Evolutionary conservation across 2,113 vertebrate genomes (phyloP).

Genomic region (Ameiurus melas): DNA sequence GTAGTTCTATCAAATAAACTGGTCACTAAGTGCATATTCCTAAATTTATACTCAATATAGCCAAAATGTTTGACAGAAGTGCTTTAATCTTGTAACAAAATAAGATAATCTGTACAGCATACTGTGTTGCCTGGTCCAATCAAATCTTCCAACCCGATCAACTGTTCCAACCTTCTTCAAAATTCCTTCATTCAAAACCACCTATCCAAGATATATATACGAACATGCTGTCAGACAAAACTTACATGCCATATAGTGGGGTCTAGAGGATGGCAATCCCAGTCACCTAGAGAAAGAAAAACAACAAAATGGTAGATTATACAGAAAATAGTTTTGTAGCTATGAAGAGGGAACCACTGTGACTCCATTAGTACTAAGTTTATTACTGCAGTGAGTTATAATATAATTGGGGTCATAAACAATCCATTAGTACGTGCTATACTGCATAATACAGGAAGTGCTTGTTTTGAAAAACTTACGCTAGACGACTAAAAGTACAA

Average conservation of each 20-base stretch:
- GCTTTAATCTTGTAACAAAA: neutral
- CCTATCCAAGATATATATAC: neutral
- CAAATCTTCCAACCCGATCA: neutral
- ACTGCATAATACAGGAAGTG: neutral
- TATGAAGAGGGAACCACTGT: neutral
- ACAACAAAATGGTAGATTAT: neutral
- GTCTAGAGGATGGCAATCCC: slow-evolving; percentile 97
- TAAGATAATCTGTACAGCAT: neutral
- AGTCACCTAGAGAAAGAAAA: slow-evolving; percentile 79
- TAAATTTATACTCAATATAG: neutral
- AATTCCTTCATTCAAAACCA: neutral
- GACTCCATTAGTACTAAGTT: neutral
- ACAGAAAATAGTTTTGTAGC: neutral
- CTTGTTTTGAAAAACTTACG: neutral
- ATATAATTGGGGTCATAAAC: neutral
- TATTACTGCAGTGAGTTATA: neutral
- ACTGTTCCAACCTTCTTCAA: neutral
- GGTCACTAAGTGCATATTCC: neutral
- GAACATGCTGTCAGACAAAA: slow-evolving; percentile 41
- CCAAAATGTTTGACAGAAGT: neutral
- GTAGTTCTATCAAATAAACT: neutral
- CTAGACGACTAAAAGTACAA: neutral
- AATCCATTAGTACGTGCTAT: neutral
- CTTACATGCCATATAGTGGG: slow-evolving; percentile 96
- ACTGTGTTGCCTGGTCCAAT: neutral